Evolutionary conservation across 2,797 vertebrate genomes (phyloP), one percentile per base, ranked within the genome.

Genomic region (Sardinella longiceps): DNA sequence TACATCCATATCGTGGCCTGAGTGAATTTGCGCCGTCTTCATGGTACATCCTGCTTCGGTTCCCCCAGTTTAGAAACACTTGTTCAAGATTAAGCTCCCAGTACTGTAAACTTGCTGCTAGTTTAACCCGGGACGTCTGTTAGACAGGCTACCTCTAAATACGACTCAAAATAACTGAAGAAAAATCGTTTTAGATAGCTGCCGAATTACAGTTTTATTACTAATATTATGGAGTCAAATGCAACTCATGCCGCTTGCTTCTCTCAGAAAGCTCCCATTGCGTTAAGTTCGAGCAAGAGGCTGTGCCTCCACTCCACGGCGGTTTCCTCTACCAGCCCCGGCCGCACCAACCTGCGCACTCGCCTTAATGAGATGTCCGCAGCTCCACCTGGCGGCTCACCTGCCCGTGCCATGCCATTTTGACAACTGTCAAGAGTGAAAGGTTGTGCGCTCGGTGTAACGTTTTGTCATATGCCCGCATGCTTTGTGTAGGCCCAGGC

Each of bases 1-100:
- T 93, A 99, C 98, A 99, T 96, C 98, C 98, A 85, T 99, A 99
- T 84, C 94, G 96, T 82, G 98, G 97, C 94, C 97, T 97, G 85
- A 96, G 96, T 91, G 96, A 88, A 90, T 93, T 81, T 87, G 95
- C 87, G 88, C 92, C 94, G 90, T 99, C 97, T 94, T 99, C 98
- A 95, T 97, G 94, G 91, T 97, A 92, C 98, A 99, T 98, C 93
- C 94, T 97, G 95, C 89, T 90, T 89, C 85, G 87, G 91, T 91
- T 89, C 87, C 89, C 93, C 93, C 87, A 86, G 89, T 82, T 10
- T 88, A 90, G 60, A 90, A 90, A 77, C 70, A 77, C 70, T 77
- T 77, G 70, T 43, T 39, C 70, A 77, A 77, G 33, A 77, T 39
- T 77, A 1, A 77, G 33, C 70, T 77, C 70, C 70, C 37, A 15